A percentile compares a stretch with the other conserved stretches of the same genome.
Conservation (phyloP, 2,113 vertebrate species). For the Hippocampus abdominalis region DNA sequence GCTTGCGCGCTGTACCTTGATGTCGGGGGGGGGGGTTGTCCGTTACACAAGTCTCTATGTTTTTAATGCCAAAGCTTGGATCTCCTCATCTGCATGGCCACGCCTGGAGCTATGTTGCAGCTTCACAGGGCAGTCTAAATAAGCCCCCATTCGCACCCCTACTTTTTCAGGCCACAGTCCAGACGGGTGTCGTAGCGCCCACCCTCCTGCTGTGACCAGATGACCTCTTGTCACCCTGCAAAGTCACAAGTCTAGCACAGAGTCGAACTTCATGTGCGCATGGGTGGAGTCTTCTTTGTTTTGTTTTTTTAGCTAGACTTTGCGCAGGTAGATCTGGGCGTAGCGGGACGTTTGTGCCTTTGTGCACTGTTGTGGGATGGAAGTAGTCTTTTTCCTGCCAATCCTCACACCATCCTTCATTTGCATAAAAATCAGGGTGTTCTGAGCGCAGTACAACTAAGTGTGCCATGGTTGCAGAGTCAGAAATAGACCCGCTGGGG, state of each 20-base stretch:
- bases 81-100: conserved; percentile 4
- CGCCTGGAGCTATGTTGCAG: conserved; percentile 19
- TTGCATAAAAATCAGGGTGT: too few relatives aligned
- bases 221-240: conserved; percentile 16
- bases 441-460: too few relatives aligned
- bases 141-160: conserved; percentile 7
- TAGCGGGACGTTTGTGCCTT: too few relatives aligned
- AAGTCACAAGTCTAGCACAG: conserved; percentile 25
- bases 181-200: conserved; percentile 15
- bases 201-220: neutral
- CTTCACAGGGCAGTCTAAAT: conserved; percentile 17
- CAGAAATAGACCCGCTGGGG: too few relatives aligned
- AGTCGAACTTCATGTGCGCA: conserved; percentile 21
- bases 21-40: conserved; percentile 39
- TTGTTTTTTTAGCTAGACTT: too few relatives aligned
- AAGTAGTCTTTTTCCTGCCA: too few relatives aligned
- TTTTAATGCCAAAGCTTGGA: neutral
- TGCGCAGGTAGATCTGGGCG: too few relatives aligned
- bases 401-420: too few relatives aligned
- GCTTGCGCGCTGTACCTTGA: conserved; percentile 43
- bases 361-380: too few relatives aligned
- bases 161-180: conserved; percentile 1
- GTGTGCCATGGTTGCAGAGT: too few relatives aligned
- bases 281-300: too few relatives aligned
- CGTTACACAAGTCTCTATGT: conserved; percentile 9